Conservation (phyloP, 2,113 vertebrate genomes). For the Azemiops feae region DNA sequence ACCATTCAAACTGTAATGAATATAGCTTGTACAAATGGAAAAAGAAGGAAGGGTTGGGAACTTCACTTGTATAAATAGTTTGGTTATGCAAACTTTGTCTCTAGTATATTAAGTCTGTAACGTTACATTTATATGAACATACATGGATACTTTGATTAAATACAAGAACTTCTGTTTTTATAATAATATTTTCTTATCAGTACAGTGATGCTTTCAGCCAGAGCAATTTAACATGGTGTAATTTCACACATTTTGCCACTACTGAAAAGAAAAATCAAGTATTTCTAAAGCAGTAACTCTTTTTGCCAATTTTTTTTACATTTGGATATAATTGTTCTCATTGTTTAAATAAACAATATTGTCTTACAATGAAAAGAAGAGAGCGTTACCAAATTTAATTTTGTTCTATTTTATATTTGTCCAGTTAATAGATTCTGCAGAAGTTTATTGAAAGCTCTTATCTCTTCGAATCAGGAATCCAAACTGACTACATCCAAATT, state of each 20-base stretch:
- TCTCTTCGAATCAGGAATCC: neutral
- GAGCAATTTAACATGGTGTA: conserved; percentile 17
- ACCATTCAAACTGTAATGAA: neutral
- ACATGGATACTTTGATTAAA: neutral
- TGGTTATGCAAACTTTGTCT: neutral
- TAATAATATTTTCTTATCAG: conserved; percentile 1
- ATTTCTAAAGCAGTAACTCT: conserved; percentile 4
- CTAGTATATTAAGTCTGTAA: neutral
- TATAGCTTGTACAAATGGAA: neutral
- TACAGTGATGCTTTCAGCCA: conserved; percentile 4
- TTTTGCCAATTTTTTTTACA: neutral
- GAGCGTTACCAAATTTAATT: neutral
- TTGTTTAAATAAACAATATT: neutral
- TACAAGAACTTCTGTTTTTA: conserved; percentile 2
- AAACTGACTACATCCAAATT: neutral
- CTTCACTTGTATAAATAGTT: neutral
- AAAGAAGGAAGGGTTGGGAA: neutral
- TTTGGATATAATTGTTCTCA: neutral
- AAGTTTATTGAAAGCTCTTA: neutral
- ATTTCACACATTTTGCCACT: neutral
- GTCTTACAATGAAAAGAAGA: neutral
- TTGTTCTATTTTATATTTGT: neutral
- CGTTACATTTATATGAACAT: neutral
- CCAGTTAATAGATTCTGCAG: neutral
- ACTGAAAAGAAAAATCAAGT: conserved; percentile 13